These are phyloP conservation scores for Hirtodrosophila trivittata DNA, from an alignment of 2,888 invertebrate genomes.

Conservation along the genomic window DNA sequence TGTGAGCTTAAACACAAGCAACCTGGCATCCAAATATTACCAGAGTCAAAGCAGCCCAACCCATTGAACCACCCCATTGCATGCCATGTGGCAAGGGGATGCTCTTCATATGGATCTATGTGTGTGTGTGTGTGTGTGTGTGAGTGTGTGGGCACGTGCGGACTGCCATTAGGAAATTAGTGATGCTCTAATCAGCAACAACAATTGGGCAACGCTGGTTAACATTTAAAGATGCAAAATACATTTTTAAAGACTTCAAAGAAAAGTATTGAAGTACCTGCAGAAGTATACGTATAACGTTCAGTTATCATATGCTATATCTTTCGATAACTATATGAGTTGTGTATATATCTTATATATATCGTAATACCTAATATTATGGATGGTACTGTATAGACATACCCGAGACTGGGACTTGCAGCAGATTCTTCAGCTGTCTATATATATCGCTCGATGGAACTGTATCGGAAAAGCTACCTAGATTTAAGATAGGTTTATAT, in stretches of 20 bases:
- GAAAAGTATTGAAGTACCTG: background rate
- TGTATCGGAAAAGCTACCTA: too few relatives aligned
- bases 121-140: conserved; percentile 6
- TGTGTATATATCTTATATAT: too few relatives aligned
- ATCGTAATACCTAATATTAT: too few relatives aligned
- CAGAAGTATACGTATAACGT: background rate
- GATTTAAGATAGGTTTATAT: too few relatives aligned
- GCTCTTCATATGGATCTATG: conserved; percentile 34
- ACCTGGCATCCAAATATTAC: conserved; percentile 2
- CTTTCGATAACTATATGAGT: too few relatives aligned
- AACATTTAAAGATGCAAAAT: conserved; percentile 12
- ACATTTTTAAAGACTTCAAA: background rate
- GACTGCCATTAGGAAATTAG: conserved; percentile 46
- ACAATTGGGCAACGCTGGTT: conserved; percentile 27
- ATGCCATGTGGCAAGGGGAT: conserved; percentile 13
- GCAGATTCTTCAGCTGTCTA: too few relatives aligned
- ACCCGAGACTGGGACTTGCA: too few relatives aligned
- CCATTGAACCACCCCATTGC: conserved; percentile 21
- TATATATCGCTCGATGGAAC: too few relatives aligned
- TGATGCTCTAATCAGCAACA: conserved; percentile 43
- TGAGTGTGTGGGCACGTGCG: conserved; percentile 12
- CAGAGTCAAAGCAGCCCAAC: conserved; percentile 5
- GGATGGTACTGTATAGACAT: too few relatives aligned
- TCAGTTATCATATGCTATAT: too few relatives aligned
- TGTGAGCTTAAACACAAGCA: conserved; percentile 6